A percentile compares a stretch with the other conserved stretches of the same genome.
These are phyloP conservation scores for Podiceps cristatus DNA, from an alignment of 2,113 vertebrate species.

Conservation along the genomic window DNA sequence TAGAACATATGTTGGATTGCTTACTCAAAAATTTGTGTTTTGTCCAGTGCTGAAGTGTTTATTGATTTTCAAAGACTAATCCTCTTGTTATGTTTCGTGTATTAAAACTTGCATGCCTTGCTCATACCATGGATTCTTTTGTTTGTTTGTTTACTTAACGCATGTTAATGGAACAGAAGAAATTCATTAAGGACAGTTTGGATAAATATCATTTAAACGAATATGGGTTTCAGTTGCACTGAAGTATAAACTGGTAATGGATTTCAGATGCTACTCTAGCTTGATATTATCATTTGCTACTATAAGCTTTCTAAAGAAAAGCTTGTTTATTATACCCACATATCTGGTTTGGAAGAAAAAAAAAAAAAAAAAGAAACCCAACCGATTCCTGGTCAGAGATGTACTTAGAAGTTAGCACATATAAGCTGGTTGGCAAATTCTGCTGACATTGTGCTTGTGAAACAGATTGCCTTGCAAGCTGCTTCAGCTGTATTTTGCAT, in stretches of 20 bases:
- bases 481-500: slow-evolving; percentile 55
- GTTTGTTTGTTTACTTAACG: slow-evolving; percentile 70
- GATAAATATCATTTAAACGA: slow-evolving; percentile 25
- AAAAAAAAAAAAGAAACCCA: neutral
- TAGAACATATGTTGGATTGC: slow-evolving; percentile 71
- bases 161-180: slow-evolving; percentile 75
- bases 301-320: slow-evolving; percentile 29
- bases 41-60: slow-evolving; percentile 64
- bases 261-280: slow-evolving; percentile 72
- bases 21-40: slow-evolving; percentile 64
- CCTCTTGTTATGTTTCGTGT: slow-evolving; percentile 67
- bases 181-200: slow-evolving; percentile 72
- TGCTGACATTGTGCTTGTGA: slow-evolving; percentile 65
- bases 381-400: neutral
- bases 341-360: neutral
- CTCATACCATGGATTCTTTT: slow-evolving; percentile 56
- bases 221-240: slow-evolving; percentile 37
- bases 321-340: slow-evolving; percentile 28
- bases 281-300: slow-evolving; percentile 38
- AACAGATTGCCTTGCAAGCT: slow-evolving; percentile 58
- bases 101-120: slow-evolving; percentile 74
- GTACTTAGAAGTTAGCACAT: slow-evolving; percentile 49
- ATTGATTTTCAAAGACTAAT: slow-evolving; percentile 71
- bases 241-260: slow-evolving; percentile 75
- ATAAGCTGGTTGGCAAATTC: slow-evolving; percentile 54